Base-by-base conservation (phyloP, 2,797 vertebrate species). In the Siniperca undulata region DNA sequence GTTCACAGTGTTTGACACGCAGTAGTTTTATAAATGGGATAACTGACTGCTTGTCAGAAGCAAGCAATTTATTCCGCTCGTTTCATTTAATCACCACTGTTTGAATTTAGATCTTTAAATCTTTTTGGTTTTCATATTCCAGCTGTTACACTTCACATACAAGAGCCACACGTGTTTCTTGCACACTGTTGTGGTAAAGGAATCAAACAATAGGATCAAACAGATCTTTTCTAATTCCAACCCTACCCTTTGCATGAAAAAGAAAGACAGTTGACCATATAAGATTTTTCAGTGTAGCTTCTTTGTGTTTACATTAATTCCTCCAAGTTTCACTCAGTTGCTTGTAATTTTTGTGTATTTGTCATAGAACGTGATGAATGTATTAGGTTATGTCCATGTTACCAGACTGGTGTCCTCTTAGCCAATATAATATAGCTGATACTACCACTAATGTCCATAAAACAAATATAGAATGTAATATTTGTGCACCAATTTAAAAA, bases 1-100 rank as follows among this genome's bases (percentile, higher is more conserved):
- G 72, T 44, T 77, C 81, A 85, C 56, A 60, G 59, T 67, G 42
- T 82, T 80, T 86, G 86, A 85, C 87, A 82, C 75, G 52, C 74
- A 75, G 40, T 68, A 38, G 64, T 80, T 62, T 70, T 30, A 24
- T 36, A 30, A 52, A 65, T 22, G 4, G 42, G 46, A 60, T 22
- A 61, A 65, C 17, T 16, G 16, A 52, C 42, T 9, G 34, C 38
- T 55, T 73, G 34, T 85, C 77, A 68, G 44, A 67, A 56, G 48
- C 20, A 10, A 12, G 1, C 5, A 16, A 38, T 8, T 58, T 61
- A 20, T 72, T 56, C 5, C 6, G 2, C 36, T 46, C 55, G 2
- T 58, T 78, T 38, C 10, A 73, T 66, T 70, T 20, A 66, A 66
- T 36, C 53, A 50, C 16, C 30, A 19, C 16, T 55, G 17, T 9